Evolutionary conservation across 30 jellyfish, hydroid and myxozoan genomes (phyloP).

Genomic region (Cassiopea xamachana): DNA sequence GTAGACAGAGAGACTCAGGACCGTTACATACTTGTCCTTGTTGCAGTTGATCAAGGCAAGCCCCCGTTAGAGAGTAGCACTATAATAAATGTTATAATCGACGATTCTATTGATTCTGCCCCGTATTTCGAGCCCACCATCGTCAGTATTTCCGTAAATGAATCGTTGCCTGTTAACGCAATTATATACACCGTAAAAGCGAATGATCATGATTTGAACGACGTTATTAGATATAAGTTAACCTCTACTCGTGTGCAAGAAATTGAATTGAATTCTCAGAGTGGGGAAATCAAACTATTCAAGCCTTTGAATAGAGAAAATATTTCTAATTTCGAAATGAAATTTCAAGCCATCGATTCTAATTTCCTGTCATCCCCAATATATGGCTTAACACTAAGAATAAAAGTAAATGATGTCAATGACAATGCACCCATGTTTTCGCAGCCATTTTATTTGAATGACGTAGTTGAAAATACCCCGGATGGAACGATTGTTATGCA

Average conservation of each 20-base stretch:
- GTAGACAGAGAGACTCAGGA: slow-evolving; percentile 66
- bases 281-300: slow-evolving; percentile 36
- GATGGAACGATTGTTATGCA: slow-evolving; percentile 63
- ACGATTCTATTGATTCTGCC: slow-evolving; percentile 70
- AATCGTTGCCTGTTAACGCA: slow-evolving; percentile 33
- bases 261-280: slow-evolving; percentile 22
- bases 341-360: slow-evolving; percentile 60
- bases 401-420: slow-evolving; percentile 54
- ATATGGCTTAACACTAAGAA: slow-evolving; percentile 39
- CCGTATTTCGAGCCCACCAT: slow-evolving; percentile 63
- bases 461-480: slow-evolving; percentile 75
- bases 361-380: slow-evolving; percentile 37
- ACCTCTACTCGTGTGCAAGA: slow-evolving; percentile 3
- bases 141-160: slow-evolving; percentile 40
- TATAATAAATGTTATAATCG: slow-evolving; percentile 9
- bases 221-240: slow-evolving; percentile 29
- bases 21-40: slow-evolving; percentile 15
- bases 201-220: slow-evolving; percentile 60
- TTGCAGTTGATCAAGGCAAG: slow-evolving; percentile 66
- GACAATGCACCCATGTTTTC: slow-evolving; percentile 72
- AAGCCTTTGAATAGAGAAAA: slow-evolving; percentile 62
- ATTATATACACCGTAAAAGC: slow-evolving; percentile 53
- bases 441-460: slow-evolving; percentile 47
- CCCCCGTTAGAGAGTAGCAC: slow-evolving; percentile 64
- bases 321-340: slow-evolving; percentile 9